Conservation (phyloP, 2,797 vertebrate species). For the Rhinichthys osculus region DNA sequence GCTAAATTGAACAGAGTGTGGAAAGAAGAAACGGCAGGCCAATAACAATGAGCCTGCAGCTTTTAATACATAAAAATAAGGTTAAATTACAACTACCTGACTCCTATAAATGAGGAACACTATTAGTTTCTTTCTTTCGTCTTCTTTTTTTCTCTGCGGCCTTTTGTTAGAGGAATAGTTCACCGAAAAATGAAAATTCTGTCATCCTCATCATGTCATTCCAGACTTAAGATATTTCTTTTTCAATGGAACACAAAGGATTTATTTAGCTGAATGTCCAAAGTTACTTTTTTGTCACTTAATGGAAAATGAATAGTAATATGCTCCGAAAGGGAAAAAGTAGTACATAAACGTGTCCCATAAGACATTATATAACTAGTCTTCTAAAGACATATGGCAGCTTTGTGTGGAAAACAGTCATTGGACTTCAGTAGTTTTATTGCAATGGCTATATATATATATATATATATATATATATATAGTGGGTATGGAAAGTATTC, state of each 20-base stretch:
- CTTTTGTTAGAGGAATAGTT: constrained; percentile 5
- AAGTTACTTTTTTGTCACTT: background rate
- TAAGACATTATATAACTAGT: background rate
- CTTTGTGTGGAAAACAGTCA: background rate
- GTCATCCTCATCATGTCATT: background rate
- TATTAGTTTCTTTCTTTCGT: constrained; percentile 32
- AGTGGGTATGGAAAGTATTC: no score
- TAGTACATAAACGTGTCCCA: background rate
- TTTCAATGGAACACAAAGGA: background rate
- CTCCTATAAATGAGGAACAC: constrained; percentile 21
- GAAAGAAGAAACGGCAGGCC: constrained; percentile 31
- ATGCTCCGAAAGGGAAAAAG: background rate
- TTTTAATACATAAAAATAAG: constrained; percentile 53
- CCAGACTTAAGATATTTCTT: background rate
- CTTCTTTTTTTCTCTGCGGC: constrained; percentile 12
- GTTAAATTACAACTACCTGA: constrained; percentile 51
- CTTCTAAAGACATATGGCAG: background rate
- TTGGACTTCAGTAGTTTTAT: no score
- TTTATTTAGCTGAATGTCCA: background rate
- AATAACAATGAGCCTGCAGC: constrained; percentile 50
- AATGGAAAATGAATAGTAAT: constrained; percentile 1
- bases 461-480: no score
- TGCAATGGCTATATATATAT: no score
- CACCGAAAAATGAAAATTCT: background rate
- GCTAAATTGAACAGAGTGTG: constrained; percentile 47